Base-by-base conservation (phyloP, 2,113 vertebrate species). In the Oncorhynchus gorbuscha region DNA sequence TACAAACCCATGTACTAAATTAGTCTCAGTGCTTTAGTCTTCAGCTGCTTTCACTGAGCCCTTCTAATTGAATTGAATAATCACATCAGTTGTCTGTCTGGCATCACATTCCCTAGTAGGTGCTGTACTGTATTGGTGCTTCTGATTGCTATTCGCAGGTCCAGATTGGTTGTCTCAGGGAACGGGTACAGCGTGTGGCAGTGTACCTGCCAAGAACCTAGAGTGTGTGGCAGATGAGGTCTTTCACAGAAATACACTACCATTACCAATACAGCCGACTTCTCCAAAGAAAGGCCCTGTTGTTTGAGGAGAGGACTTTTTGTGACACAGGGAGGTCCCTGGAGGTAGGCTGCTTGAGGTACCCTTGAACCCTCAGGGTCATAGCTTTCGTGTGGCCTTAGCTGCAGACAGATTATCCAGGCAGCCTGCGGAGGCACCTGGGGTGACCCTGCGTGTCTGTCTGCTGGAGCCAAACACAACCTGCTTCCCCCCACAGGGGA, bases 151-250 rank as follows among this genome's bases (percentile, higher is more conserved):
- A n/a, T 22, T n/a, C 3, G 83, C 64, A 7, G 62, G 70, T 76
- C 84, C 70, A 13, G 62, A 71, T 76, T 64, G 61, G 69, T 70
- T 82, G 51, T 80, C 79, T 75, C 74, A 83, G 80, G 82, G 79
- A 74, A 83, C 9, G 9, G 39, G 79, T 76, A 69, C 76, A 77
- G 49, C 82, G 75, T 76, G 73, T 83, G 81, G 76, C 71, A 83
- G 39, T 72, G 80, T 77, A 30, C 75, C 71, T 70, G 81, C 77
- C 81, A 85, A 76, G 75, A 77, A 81, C 66, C 16, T 8, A 45
- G 70, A 68, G 62, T 72, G 78, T 59, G 32, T 3, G n/a, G 75
- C 67, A 69, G 72, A 82, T 45, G 39, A 45, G 39, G 9, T 3
- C 9, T 45, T 45, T 45, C 39, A 45, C 39, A 45, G 39, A 45